phyloP scores from a whole-genome alignment of 2,797 vertebrate genomes.

The Siniperca undulata region DNA sequence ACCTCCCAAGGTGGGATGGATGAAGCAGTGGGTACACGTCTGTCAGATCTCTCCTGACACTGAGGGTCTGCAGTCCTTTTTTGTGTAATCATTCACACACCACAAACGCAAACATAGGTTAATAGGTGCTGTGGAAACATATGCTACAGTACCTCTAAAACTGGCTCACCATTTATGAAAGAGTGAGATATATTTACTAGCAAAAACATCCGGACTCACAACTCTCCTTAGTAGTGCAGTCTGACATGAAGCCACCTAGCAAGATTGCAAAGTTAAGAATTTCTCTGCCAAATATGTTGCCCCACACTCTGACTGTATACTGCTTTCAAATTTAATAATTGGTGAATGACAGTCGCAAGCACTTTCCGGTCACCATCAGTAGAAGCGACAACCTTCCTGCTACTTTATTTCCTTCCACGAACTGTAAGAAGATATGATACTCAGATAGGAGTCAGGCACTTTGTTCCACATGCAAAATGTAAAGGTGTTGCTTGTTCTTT shows the following conservation, averaged over 20 bases:
- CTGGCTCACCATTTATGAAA: conserved; percentile 34
- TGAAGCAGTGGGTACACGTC: conserved; percentile 50
- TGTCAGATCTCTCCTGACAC: conserved; percentile 61
- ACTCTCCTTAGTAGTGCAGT: conserved; percentile 15
- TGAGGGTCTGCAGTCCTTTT: conserved; percentile 35
- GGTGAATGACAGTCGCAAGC: conserved; percentile 53
- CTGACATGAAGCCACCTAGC: conserved; percentile 44
- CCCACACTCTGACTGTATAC: conserved; percentile 8
- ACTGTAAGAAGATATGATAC: conserved; percentile 51
- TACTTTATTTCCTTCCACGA: conserved; percentile 54
- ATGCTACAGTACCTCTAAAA: conserved; percentile 40
- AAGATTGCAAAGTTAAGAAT: conserved; percentile 11
- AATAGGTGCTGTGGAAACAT: conserved; percentile 44
- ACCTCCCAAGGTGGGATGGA: conserved; percentile 60
- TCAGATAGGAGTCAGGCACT: conserved; percentile 51
- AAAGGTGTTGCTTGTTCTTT: conserved; percentile 30
- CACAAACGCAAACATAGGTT: conserved; percentile 45
- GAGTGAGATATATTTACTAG: conserved; percentile 39
- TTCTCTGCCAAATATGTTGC: conserved; percentile 16
- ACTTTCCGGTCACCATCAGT: conserved; percentile 51
- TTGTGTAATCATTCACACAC: conserved; percentile 50
- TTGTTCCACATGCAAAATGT: conserved; percentile 69
- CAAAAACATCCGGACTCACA: conserved; percentile 63
- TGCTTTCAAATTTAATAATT: conserved; percentile 54
- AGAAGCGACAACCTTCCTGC: conserved; percentile 54